These are phyloP conservation scores for Odontophorus gujanensis DNA, from an alignment of 2,113 vertebrate genomes.

Conservation along the genomic window DNA sequence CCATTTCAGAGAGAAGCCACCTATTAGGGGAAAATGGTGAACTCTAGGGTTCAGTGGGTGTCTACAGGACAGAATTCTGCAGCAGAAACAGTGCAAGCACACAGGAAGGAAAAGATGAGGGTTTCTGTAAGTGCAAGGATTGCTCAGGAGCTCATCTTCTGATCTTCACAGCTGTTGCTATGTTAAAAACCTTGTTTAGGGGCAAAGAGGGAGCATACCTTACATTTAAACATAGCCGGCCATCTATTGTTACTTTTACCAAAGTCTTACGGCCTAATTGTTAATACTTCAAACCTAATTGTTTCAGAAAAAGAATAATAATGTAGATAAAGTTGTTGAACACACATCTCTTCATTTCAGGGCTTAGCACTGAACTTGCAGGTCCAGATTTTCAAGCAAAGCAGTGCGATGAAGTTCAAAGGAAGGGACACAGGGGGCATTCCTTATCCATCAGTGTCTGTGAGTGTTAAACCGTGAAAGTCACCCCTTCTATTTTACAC, in stretches of 20 bases:
- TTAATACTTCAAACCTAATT: neutral
- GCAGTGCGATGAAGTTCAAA: neutral
- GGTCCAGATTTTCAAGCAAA: neutral
- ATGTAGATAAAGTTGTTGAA: neutral
- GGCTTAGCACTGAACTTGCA: neutral
- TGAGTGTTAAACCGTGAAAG: neutral
- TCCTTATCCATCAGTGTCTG: rapidly evolving
- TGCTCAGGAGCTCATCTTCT: neutral
- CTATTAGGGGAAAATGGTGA: neutral
- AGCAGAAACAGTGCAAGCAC: neutral
- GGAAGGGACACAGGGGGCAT: neutral
- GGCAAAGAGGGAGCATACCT: neutral
- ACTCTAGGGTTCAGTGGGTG: rapidly evolving
- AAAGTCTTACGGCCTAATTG: neutral
- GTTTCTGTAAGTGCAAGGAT: rapidly evolving
- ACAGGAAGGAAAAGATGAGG: rapidly evolving
- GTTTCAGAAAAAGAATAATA: neutral
- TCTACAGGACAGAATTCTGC: neutral
- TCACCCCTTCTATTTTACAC: neutral
- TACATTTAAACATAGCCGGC: neutral
- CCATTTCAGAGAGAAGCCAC: neutral
- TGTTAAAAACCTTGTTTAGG: neutral
- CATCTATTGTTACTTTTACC: neutral
- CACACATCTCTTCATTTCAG: rapidly evolving
- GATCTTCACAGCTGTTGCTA: neutral